Evolutionary conservation across 1,140 invertebrate species (phyloP), one percentile per base, ranked within the genome.

Genomic region (Drosophila suzukii): DNA sequence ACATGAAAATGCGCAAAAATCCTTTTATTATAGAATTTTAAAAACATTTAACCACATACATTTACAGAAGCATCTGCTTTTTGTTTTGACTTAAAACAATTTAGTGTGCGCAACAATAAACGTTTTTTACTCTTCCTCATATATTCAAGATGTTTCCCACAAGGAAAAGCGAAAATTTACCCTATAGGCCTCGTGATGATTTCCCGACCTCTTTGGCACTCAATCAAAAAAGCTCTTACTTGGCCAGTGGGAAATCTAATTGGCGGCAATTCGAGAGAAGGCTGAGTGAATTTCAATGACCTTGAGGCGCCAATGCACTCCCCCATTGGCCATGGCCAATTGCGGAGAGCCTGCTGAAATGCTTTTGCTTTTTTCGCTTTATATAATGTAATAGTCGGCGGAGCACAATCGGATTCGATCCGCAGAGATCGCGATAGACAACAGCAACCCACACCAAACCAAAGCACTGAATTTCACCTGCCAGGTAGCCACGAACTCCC

Each of bases 251-350:
- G 12, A 30, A 41, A 58, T 71, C 36, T 41, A 71, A 71, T 71
- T 58, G 43, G 30, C 65, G 17, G 17, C 27, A 30, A 57, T 43
- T 30, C 34, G 15, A 41, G 43, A 20, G 36, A 10, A 56, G 65
- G 65, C 44, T 38, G 38, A 49, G 51, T 41, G 30, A 62, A 90
- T 90, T 81, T 81, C 84, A 89, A 89, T 89, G 85, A 90, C 85
- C 85, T 90, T 89, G 83, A 76, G 79, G 78, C 78, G 75, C 51
- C 73, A 71, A 51, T 86, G 73, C 70, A 88, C 65, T 70, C 73
- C 51, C 63, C 38, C 43, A 46, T 57, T 56, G 15, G 53, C 34
- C 60, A 59, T 46, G 46, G 75, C 55, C 74, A 77, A 75, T 41
- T 61, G 46, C 20, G 32, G 59, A 32, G 68, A 57, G 41, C 51